Conservation (phyloP, 2,888 invertebrate species). For the Catocala nupta region DNA sequence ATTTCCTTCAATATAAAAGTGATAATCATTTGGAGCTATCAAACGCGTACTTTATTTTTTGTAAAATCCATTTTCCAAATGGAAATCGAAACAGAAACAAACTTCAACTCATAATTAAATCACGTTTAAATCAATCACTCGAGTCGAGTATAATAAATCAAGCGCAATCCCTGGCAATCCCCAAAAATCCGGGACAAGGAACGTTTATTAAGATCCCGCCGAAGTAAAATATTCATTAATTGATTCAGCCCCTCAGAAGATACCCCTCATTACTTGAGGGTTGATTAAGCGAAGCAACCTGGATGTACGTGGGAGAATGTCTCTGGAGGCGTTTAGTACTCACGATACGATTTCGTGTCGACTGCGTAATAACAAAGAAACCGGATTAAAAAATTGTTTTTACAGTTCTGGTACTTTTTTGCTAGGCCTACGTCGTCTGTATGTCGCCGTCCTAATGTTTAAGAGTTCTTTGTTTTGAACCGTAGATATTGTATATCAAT, state of each 20-base stretch:
- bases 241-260: constrained; percentile 78
- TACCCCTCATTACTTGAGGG: constrained; percentile 82
- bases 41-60: neutral
- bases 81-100: constrained; percentile 43
- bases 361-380: neutral
- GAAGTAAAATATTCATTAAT: constrained; percentile 85
- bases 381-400: too few species aligned
- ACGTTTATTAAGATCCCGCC: constrained; percentile 83
- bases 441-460: too few species aligned
- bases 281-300: constrained; percentile 82
- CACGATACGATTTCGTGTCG: constrained; percentile 40
- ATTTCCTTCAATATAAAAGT: too few species aligned
- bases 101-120: constrained; percentile 68
- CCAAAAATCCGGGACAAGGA: constrained; percentile 82
- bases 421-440: too few species aligned
- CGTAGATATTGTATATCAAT: too few species aligned
- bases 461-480: too few species aligned
- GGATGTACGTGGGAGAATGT: constrained; percentile 72
- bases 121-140: constrained; percentile 74
- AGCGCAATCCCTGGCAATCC: constrained; percentile 66
- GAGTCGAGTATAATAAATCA: constrained; percentile 71
- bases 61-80: constrained; percentile 18
- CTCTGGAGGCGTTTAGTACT: constrained; percentile 47
- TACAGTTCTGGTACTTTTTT: too few species aligned
- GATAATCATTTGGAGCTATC: too few species aligned